phyloP scores from a whole-genome alignment of 2,113 vertebrate genomes.

The Mormoops blainvillei region DNA sequence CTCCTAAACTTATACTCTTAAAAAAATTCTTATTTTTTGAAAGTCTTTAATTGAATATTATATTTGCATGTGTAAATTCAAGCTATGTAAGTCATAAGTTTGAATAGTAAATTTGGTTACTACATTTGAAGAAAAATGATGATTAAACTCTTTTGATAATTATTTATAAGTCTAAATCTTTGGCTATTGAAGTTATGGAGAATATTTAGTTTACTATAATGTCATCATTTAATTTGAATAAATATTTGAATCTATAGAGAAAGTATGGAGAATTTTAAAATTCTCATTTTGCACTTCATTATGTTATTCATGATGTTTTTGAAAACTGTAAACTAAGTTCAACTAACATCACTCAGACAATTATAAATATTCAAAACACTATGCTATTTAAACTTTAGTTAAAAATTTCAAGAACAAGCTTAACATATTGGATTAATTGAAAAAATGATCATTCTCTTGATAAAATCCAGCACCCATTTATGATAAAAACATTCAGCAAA shows the following conservation, averaged over 20 bases:
- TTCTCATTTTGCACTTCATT: not conserved
- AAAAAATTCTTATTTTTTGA: not conserved
- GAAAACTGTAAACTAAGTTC: not conserved
- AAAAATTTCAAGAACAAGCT: not conserved
- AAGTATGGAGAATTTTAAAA: not conserved
- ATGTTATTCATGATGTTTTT: not conserved
- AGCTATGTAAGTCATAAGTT: not conserved
- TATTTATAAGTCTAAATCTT: not conserved
- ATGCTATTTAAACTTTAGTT: not conserved
- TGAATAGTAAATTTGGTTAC: not conserved
- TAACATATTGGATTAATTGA: not conserved
- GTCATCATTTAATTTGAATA: not conserved
- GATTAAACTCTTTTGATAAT: not conserved
- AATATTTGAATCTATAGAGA: not conserved
- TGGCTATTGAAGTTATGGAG: not conserved
- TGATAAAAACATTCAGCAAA: too few species aligned
- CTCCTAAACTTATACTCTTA: not conserved
- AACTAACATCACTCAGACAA: not conserved
- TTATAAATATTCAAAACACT: not conserved
- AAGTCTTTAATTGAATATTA: not conserved
- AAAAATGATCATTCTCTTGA: not conserved
- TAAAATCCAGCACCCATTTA: too few species aligned
- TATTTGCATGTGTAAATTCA: not conserved
- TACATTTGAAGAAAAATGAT: not conserved
- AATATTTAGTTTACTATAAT: not conserved